Percentiles rank a stretch among this genome's conserved stretches.
These are phyloP conservation scores for Catocala sponsa DNA, from an alignment of 2,888 invertebrate genomes.

Conservation along the genomic window DNA sequence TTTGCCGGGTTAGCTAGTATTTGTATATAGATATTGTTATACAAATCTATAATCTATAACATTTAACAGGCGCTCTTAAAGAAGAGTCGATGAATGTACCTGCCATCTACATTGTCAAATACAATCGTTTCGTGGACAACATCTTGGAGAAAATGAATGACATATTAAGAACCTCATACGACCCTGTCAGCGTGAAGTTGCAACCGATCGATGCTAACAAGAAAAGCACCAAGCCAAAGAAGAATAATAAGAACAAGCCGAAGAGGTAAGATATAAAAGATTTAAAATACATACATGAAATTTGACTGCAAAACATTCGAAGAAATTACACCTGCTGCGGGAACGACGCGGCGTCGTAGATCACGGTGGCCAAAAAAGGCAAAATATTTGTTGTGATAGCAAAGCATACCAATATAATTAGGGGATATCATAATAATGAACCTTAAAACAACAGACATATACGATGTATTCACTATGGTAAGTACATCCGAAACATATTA, in stretches of 20 bases:
- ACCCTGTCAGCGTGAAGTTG: conserved; percentile 94
- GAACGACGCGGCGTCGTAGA: no score
- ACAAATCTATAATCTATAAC: conserved; percentile 14
- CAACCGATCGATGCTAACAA: conserved; percentile 87
- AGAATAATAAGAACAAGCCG: conserved; percentile 72
- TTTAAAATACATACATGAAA: not conserved
- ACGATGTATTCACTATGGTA: no score
- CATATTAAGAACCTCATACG: conserved; percentile 93
- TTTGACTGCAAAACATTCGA: not conserved
- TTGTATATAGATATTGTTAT: no score
- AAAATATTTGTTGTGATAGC: no score
- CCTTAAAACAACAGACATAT: no score
- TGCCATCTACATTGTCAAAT: conserved; percentile 92
- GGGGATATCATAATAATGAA: no score
- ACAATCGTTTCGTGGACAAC: conserved; percentile 95
- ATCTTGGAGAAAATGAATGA: conserved; percentile 94
- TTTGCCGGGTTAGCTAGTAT: no score
- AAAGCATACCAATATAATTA: no score
- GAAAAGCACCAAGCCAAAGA: conserved; percentile 83
- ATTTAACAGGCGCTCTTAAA: conserved; percentile 81
- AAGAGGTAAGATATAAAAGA: conserved; percentile 66
- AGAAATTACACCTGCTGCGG: no score
- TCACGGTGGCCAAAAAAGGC: no score
- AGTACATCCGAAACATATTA: no score
- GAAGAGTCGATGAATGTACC: conserved; percentile 86